Evolutionary conservation across 2,113 vertebrate genomes (phyloP), one percentile per base, ranked within the genome.

Genomic region (Hippocampus mohnikei): DNA sequence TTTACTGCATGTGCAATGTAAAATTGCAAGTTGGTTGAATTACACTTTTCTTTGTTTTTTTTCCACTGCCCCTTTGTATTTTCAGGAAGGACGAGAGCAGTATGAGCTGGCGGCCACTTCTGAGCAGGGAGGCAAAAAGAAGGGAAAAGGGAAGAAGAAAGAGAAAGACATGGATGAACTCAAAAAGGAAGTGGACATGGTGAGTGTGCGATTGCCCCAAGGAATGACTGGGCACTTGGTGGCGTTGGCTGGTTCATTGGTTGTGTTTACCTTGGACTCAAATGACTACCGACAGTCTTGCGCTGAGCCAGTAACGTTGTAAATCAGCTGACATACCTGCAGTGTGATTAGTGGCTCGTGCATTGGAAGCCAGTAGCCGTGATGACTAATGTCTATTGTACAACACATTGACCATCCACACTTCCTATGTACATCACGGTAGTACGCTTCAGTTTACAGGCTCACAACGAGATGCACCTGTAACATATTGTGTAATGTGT

Each of bases 31-130:
- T 66, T 16, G 27, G 2, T 52, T 67, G 2, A 66, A 18, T 27
- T 13, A 67, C 7, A 37, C 8, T 13, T 13, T 67, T 3, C 69
- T 11, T 41, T 3, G 3, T n/a, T 53, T 3, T 70, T 8, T 0
- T 15, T 41, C 42, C 12, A 21, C 15, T 0, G 33, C 9, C 61
- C 3, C 5, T 0, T 10, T 63, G 15, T 44, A 3, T 78, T 67
- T 80, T 13, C 78, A 99, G 97, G 93, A 93, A 80, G 97, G 96
- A 93, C 87, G 93, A 62, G 96, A 99, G 85, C 98, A 99, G 66
- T 99, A 99, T 95, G 96, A 99, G 80, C 93, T 96, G 40, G 96
- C 97, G 2, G 95, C 96, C 3, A 96, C 96, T 46, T 98, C 96
- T 3, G 97, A 99, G 77, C 95, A 96, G 90, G 91, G 90, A 2